Conservation (phyloP, 30 jellyfish, hydroid and myxozoan species). For the Hydra vulgaris region DNA sequence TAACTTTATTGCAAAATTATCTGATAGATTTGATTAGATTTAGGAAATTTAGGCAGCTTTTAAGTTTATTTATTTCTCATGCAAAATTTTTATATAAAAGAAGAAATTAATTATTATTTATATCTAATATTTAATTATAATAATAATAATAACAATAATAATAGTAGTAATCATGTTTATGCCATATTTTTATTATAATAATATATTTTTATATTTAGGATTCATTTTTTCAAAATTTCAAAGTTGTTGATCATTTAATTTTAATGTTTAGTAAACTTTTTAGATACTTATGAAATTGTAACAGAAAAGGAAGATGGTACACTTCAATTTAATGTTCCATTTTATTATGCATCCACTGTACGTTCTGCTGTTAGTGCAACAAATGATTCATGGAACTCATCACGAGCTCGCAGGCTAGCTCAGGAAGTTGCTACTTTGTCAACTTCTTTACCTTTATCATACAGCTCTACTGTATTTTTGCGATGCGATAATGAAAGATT, state of each 20-base stretch:
- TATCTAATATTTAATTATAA: too few relatives aligned
- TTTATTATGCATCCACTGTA: constrained; percentile 52
- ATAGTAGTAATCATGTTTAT: too few relatives aligned
- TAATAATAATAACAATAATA: too few relatives aligned
- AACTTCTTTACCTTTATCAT: constrained; percentile 82
- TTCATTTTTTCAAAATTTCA: neutral
- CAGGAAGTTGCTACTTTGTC: constrained; percentile 95
- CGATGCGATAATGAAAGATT: constrained; percentile 88
- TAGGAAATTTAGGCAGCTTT: too few relatives aligned
- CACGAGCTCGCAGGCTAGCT: constrained; percentile 85
- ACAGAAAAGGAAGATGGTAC: constrained; percentile 74
- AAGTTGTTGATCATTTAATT: neutral
- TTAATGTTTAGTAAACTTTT: neutral
- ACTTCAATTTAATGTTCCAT: constrained; percentile 64
- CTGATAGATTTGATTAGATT: too few relatives aligned
- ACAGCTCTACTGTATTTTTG: constrained; percentile 73
- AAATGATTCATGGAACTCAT: constrained; percentile 36
- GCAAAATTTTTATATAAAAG: too few relatives aligned
- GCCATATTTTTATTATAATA: too few relatives aligned
- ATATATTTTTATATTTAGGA: too few relatives aligned
- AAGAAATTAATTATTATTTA: too few relatives aligned
- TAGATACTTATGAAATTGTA: constrained; percentile 78
- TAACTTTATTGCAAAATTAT: too few relatives aligned
- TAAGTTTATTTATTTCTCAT: too few relatives aligned
- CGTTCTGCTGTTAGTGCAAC: constrained; percentile 48